A percentile compares a stretch with the other conserved stretches of the same genome.
phyloP scores from a whole-genome alignment of 2,797 vertebrate species.

The Merluccius polli region DNA sequence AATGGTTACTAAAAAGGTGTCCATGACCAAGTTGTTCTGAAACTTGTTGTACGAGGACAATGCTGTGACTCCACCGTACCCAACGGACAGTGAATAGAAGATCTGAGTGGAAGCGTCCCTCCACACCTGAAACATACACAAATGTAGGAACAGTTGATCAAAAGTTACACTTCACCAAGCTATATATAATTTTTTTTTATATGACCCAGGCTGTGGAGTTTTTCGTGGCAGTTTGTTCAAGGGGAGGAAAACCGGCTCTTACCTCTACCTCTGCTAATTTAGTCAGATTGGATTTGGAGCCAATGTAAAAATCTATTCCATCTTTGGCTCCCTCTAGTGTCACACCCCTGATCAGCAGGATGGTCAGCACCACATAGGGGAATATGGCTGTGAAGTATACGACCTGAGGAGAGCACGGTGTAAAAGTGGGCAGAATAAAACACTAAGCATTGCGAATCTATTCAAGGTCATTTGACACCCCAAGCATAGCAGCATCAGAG shows the following conservation, averaged over 20 bases:
- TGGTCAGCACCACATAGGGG: conserved; percentile 83
- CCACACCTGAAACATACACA: conserved; percentile 75
- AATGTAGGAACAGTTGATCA: background rate
- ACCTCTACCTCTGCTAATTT: conserved; percentile 84
- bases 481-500: background rate
- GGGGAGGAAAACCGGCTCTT: background rate
- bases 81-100: conserved; percentile 88
- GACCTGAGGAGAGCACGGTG: conserved; percentile 68
- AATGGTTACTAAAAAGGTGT: conserved; percentile 82
- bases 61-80: conserved; percentile 85
- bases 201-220: background rate
- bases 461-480: background rate
- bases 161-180: background rate
- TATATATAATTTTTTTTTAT: background rate
- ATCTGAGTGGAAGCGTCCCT: conserved; percentile 94
- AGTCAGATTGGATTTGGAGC: conserved; percentile 83
- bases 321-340: conserved; percentile 85
- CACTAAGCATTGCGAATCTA: no score
- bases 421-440: no score
- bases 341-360: conserved; percentile 82
- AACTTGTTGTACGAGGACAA: conserved; percentile 95
- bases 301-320: conserved; percentile 90
- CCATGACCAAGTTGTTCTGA: conserved; percentile 88
- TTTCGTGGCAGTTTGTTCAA: background rate
- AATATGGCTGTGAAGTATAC: conserved; percentile 94